A percentile compares a stretch with the other conserved stretches of the same genome.
phyloP scores from a whole-genome alignment of 2,888 invertebrate species.

The Chrysotoxum bicinctum region DNA sequence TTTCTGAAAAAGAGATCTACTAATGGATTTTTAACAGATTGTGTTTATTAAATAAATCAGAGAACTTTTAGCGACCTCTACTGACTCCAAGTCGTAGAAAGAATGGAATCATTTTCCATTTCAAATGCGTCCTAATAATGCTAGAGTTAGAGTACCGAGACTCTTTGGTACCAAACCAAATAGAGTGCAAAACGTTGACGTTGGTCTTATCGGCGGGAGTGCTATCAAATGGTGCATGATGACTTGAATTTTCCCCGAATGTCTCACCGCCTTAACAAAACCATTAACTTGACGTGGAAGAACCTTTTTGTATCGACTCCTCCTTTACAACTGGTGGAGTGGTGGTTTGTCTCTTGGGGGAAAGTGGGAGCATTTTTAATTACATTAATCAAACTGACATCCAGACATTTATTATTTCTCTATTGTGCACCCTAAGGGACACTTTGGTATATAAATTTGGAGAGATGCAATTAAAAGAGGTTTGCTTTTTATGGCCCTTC shows the following conservation, averaged over 20 bases:
- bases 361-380: slow-evolving; percentile 46
- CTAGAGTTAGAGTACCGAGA: not conserved
- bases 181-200: not conserved
- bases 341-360: not conserved
- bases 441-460: not conserved
- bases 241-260: not conserved
- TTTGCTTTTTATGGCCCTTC: slow-evolving; percentile 9
- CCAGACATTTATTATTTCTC: slow-evolving; percentile 52
- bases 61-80: too few species aligned
- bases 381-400: slow-evolving; percentile 65
- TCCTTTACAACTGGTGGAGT: not conserved
- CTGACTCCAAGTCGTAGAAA: too few species aligned
- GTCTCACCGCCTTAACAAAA: slow-evolving; percentile 17
- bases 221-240: not conserved
- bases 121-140: not conserved
- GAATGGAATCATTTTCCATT: too few species aligned
- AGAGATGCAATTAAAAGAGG: slow-evolving; percentile 42
- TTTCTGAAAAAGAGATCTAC: too few species aligned
- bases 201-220: not conserved
- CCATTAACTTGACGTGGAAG: slow-evolving; percentile 33
- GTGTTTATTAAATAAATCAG: too few species aligned
- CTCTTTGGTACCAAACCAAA: not conserved
- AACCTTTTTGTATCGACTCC: not conserved
- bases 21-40: too few species aligned
- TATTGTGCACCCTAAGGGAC: not conserved